Conservation (phyloP, 2,888 invertebrate species). For the Dasysyrphus albostriatus region DNA sequence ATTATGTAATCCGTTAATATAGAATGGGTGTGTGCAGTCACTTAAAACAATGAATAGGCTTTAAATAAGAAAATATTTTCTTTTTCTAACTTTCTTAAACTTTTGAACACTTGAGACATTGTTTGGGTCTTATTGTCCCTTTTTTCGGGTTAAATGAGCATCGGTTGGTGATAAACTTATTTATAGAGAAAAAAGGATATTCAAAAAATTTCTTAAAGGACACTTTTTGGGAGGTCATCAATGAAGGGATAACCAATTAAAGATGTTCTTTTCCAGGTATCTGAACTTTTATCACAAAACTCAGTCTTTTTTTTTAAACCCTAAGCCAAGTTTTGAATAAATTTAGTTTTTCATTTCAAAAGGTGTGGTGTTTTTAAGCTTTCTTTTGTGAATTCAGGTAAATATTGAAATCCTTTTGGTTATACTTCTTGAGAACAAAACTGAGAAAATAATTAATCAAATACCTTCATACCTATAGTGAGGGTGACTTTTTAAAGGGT, state of each 20-base stretch:
- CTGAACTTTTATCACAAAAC: background rate
- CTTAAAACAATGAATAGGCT: slow-evolving; percentile 46
- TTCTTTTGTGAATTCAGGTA: background rate
- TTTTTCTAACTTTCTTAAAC: background rate
- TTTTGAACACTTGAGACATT: background rate
- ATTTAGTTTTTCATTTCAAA: background rate
- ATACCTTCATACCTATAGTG: too few species aligned
- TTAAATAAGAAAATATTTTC: background rate
- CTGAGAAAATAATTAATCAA: slow-evolving; percentile 27
- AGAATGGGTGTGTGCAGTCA: slow-evolving; percentile 47
- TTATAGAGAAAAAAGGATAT: background rate
- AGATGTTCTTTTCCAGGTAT: slow-evolving; percentile 15
- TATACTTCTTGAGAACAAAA: background rate
- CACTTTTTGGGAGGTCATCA: slow-evolving; percentile 16
- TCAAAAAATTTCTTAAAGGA: slow-evolving; percentile 10
- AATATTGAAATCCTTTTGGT: background rate
- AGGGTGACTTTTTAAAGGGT: background rate
- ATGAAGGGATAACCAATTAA: slow-evolving; percentile 26
- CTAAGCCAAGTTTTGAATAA: background rate
- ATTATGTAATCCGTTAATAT: slow-evolving; percentile 65
- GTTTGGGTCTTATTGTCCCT: slow-evolving; percentile 30
- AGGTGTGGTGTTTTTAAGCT: slow-evolving; percentile 17
- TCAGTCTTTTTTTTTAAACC: background rate
- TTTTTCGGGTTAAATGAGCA: slow-evolving; percentile 34
- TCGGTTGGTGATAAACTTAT: background rate